phyloP scores from a whole-genome alignment of 2,888 invertebrate species.

The Corythucha ciliata region DNA sequence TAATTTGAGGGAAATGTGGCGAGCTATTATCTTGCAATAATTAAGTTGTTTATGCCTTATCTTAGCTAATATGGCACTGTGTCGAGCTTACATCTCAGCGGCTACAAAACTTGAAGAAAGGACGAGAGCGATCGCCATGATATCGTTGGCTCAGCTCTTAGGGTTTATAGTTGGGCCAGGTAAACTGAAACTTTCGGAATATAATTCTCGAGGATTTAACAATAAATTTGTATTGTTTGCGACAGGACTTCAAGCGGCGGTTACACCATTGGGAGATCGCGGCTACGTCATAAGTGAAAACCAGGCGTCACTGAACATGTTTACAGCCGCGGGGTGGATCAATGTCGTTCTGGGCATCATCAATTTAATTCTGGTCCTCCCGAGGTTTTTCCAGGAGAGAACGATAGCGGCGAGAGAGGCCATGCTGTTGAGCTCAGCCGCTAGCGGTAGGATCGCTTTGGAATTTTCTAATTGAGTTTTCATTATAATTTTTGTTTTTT shows the following conservation, averaged over 20 bases:
- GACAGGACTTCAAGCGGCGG: slow-evolving; percentile 64
- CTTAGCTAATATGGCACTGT: slow-evolving; percentile 71
- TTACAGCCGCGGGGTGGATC: slow-evolving; percentile 77
- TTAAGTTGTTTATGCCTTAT: too few relatives aligned
- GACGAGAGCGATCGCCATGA: slow-evolving; percentile 72
- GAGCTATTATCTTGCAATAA: too few relatives aligned
- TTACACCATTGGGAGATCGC: slow-evolving; percentile 64
- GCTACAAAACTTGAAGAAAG: slow-evolving; percentile 72
- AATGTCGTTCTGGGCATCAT: slow-evolving; percentile 63
- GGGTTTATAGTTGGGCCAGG: slow-evolving; percentile 77
- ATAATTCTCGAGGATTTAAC: not conserved
- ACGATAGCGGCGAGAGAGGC: slow-evolving; percentile 71
- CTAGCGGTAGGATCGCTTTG: slow-evolving; percentile 44
- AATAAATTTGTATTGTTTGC: too few relatives aligned
- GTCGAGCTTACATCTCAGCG: slow-evolving; percentile 73
- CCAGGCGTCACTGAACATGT: slow-evolving; percentile 66
- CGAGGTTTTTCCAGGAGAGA: slow-evolving; percentile 63
- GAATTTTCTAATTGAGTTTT: slow-evolving; percentile 2
- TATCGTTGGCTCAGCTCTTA: slow-evolving; percentile 73
- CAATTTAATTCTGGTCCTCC: slow-evolving; percentile 65
- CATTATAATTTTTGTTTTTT: slow-evolving; percentile 6
- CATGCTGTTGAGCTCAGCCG: slow-evolving; percentile 61
- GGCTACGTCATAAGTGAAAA: slow-evolving; percentile 48
- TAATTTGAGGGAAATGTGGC: too few relatives aligned
- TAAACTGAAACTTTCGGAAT: too few relatives aligned